Evolutionary conservation across 2,888 invertebrate species (phyloP).

Genomic region (Sicus ferrugineus): DNA sequence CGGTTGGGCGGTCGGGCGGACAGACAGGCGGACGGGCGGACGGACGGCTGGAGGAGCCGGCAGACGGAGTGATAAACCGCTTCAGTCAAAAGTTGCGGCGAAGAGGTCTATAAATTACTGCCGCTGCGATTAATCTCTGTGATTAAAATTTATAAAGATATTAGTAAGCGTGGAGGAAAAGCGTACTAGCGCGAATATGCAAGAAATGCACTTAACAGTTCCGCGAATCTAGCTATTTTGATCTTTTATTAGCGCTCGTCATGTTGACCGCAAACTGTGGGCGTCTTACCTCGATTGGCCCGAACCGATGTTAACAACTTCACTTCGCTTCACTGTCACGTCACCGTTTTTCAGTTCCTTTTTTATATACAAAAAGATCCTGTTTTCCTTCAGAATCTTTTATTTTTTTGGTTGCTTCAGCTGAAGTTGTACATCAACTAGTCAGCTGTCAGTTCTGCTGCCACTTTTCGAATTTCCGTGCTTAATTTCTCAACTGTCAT

Average conservation of each 20-base stretch:
- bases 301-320: background rate
- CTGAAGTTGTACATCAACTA: background rate
- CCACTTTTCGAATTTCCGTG: constrained; percentile 1
- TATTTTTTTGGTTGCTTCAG: background rate
- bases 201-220: background rate
- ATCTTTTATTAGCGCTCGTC: background rate
- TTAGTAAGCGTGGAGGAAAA: constrained; percentile 6
- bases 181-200: background rate
- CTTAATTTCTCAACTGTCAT: background rate
- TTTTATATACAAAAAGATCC: background rate
- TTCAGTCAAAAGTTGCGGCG: background rate
- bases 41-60: background rate
- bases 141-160: constrained; percentile 26
- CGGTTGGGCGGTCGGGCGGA: constrained; percentile 29
- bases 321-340: background rate
- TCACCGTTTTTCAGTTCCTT: background rate
- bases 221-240: background rate
- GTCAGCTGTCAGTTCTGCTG: constrained; percentile 17
- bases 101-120: constrained; percentile 25
- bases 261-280: background rate
- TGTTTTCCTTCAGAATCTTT: background rate
- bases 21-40: too few relatives aligned
- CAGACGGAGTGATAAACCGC: background rate
- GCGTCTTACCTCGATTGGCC: background rate
- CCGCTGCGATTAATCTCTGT: constrained; percentile 19